Base-by-base conservation (phyloP, 2,888 invertebrate species). In the Pardosa pseudoannulata region DNA sequence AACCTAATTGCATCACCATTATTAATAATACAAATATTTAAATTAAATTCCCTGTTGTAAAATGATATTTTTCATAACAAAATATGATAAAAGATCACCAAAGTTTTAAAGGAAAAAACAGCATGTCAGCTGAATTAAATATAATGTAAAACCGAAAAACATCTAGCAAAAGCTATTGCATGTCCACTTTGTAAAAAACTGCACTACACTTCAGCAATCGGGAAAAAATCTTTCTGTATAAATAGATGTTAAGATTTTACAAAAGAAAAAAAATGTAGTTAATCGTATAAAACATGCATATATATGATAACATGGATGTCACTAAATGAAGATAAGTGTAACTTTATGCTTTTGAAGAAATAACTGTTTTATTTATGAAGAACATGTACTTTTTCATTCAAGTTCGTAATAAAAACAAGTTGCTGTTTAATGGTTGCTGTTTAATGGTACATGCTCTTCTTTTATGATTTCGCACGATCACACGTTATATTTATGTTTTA, bases 401-500 rank as follows among this genome's bases (percentile, higher is more conserved):
- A 56, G 56, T 56, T 56, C 56, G n/a, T 56, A 56, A 56, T 56
- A 56, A 56, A 56, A 56, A 23, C 46, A 56, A 23, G 56, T 56
- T 56, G 23, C 11, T 56, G 56, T 56, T 56, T 56, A 56, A 23
- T 56, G 13, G 56, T 23, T 56, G n/a, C n/a, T n/a, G n/a, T n/a
- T 56, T 23, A 23, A 23, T 23, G 2, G n/a, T 56, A 6, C 23
- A 56, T 56, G 19, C 56, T 56, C 1, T n/a, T n/a, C n/a, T 19
- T 56, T 56, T 56, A 56, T 56, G 11, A 5, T 23, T 56, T 56
- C 56, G 5, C 56, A 56, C 56, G 56, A 23, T 56, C 56, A 74
- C 28, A 70, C 62, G n/a, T 62, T 74, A 11, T 31, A 28, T 85
- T 79, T 79, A 74, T 41, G 41, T 86, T 85, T 74, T 74, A 86